A percentile compares a stretch with the other conserved stretches of the same genome.
Conservation (phyloP, 1,140 invertebrate genomes). For the Bombus waltoni region DNA sequence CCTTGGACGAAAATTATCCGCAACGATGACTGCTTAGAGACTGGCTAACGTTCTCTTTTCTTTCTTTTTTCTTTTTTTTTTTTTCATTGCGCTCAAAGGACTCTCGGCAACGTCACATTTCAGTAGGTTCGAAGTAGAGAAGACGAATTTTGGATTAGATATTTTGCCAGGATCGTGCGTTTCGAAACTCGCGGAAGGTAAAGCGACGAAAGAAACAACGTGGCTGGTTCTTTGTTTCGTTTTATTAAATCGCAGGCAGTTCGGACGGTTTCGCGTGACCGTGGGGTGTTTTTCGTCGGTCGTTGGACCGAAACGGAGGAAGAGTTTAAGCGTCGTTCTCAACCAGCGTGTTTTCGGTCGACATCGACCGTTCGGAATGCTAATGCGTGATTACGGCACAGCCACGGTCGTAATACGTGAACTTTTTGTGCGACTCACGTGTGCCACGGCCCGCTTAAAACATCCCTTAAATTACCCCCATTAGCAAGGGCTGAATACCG, state of each 20-base stretch:
- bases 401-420: constrained; percentile 73
- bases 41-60: background rate
- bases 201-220: background rate
- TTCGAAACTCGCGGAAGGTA: background rate
- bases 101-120: background rate
- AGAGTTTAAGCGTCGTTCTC: constrained; percentile 60
- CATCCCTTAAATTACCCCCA: constrained; percentile 82
- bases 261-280: constrained; percentile 42
- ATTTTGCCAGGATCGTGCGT: background rate
- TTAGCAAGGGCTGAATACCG: constrained; percentile 79
- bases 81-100: background rate
- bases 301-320: constrained; percentile 12
- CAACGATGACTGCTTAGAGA: constrained; percentile 17
- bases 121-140: too few relatives aligned
- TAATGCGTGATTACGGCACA: constrained; percentile 78
- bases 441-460: constrained; percentile 77
- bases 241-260: constrained; percentile 23
- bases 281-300: constrained; percentile 29
- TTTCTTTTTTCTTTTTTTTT: too few relatives aligned
- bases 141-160: background rate
- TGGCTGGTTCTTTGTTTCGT: constrained; percentile 14
- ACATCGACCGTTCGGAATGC: constrained; percentile 75
- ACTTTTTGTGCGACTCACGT: constrained; percentile 79
- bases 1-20: constrained; percentile 32
- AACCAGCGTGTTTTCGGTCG: constrained; percentile 37